Conservation (phyloP, 2,888 invertebrate genomes). For the Eubasilissa splendida region DNA sequence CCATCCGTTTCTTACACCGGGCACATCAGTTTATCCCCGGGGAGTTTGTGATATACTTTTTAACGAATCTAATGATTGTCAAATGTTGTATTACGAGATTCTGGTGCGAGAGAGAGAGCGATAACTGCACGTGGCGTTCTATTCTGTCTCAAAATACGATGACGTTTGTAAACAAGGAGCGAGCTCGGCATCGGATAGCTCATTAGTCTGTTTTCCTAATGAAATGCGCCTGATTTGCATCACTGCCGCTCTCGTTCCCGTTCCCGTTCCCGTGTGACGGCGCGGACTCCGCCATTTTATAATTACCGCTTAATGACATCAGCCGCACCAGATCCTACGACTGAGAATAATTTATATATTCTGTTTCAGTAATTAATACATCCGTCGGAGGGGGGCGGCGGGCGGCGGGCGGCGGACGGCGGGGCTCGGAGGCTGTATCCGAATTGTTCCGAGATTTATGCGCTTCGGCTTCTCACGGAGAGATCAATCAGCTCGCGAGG, state of each 20-base stretch:
- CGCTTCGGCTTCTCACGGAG: background rate
- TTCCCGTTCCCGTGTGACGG: background rate
- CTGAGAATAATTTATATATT: constrained; percentile 42
- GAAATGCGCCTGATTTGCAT: constrained; percentile 29
- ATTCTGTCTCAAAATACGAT: background rate
- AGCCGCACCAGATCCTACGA: constrained; percentile 30
- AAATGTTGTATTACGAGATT: no score
- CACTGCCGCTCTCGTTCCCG: background rate
- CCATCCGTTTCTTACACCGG: no score
- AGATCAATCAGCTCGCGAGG: no score
- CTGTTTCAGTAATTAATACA: constrained; percentile 48
- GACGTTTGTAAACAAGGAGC: background rate
- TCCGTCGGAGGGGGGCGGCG: constrained; percentile 3
- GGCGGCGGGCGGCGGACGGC: background rate
- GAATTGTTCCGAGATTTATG: constrained; percentile 11
- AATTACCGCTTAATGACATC: constrained; percentile 38
- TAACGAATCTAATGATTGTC: no score
- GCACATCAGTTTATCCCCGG: no score
- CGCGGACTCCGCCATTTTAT: constrained; percentile 53
- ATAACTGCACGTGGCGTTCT: background rate
- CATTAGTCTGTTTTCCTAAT: constrained; percentile 1
- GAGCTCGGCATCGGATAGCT: background rate
- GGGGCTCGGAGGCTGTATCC: constrained; percentile 4
- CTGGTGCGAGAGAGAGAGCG: no score
- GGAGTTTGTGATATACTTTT: no score